Conservation (phyloP, 2,113 vertebrate genomes). For the Tetraodon nigroviridis region DNA sequence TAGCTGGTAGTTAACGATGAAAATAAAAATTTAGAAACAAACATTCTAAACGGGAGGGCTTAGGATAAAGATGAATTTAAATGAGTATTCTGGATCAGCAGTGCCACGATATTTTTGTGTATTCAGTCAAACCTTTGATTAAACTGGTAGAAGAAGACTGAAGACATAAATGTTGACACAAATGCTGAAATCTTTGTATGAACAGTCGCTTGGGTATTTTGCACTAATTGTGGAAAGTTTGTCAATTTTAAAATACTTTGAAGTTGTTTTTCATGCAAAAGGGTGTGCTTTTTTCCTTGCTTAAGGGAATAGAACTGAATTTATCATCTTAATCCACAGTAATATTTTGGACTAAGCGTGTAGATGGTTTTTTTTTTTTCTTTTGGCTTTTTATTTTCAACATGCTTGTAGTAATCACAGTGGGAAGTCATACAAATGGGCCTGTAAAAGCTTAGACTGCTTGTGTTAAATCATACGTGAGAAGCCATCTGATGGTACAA, state of each 20-base stretch:
- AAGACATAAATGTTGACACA: slow-evolving; percentile 9
- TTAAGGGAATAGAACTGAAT: no score
- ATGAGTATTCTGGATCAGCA: neutral
- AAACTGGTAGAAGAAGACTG: slow-evolving; percentile 10
- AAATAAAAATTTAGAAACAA: no score
- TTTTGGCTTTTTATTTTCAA: no score
- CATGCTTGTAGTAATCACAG: neutral
- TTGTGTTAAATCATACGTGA: slow-evolving; percentile 38
- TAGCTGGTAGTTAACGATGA: neutral
- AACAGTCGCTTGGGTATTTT: neutral
- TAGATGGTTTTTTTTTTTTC: no score
- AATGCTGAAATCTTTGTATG: slow-evolving; percentile 9
- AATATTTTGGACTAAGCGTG: no score
- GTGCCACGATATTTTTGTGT: slow-evolving; percentile 12
- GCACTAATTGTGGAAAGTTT: slow-evolving; percentile 29
- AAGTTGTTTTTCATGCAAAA: neutral
- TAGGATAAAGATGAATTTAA: neutral
- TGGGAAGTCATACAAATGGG: slow-evolving; percentile 31
- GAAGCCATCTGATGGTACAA: slow-evolving; percentile 42
- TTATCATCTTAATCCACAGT: no score
- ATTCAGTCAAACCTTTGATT: slow-evolving; percentile 14
- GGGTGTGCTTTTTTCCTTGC: no score
- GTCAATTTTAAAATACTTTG: slow-evolving; percentile 21
- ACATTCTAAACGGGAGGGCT: neutral
- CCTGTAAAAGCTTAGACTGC: slow-evolving; percentile 21